A percentile compares a stretch with the other conserved stretches of the same genome.
phyloP scores from a whole-genome alignment of 1,140 invertebrate species.

The Trichomalopsis sarcophagae region DNA sequence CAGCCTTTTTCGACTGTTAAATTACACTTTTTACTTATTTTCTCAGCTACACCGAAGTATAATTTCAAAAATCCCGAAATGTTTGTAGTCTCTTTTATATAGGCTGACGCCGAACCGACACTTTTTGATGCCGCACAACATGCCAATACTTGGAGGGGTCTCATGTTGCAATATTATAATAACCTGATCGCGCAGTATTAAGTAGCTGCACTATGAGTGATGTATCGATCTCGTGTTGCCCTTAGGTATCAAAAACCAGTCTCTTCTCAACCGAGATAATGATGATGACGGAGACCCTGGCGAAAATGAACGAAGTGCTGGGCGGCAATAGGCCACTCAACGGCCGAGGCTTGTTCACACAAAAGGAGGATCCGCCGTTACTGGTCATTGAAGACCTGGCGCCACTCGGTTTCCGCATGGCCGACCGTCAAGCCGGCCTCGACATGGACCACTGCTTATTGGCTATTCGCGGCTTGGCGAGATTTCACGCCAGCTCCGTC shows the following conservation, averaged over 20 bases:
- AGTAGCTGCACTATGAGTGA: too few species aligned
- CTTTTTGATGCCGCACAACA: too few species aligned
- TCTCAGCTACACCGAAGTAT: too few species aligned
- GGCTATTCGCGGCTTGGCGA: slow-evolving; percentile 76
- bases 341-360: slow-evolving; percentile 63
- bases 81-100: too few species aligned
- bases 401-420: slow-evolving; percentile 76
- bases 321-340: slow-evolving; percentile 52
- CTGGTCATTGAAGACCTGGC: slow-evolving; percentile 76
- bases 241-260: slow-evolving; percentile 58
- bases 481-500: slow-evolving; percentile 77
- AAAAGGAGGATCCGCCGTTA: slow-evolving; percentile 66
- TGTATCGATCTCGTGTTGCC: too few species aligned
- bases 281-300: slow-evolving; percentile 67
- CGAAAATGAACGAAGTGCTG: slow-evolving; percentile 66
- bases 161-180: too few species aligned
- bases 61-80: too few species aligned
- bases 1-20: too few species aligned
- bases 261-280: slow-evolving; percentile 68
- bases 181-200: too few species aligned
- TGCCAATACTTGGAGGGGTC: too few species aligned
- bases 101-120: too few species aligned
- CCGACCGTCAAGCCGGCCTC: slow-evolving; percentile 74
- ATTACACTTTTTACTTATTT: too few species aligned
- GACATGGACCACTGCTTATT: slow-evolving; percentile 74